Evolutionary conservation across 2,888 invertebrate genomes (phyloP), one percentile per base, ranked within the genome.

Genomic region (Octodonta nipae): DNA sequence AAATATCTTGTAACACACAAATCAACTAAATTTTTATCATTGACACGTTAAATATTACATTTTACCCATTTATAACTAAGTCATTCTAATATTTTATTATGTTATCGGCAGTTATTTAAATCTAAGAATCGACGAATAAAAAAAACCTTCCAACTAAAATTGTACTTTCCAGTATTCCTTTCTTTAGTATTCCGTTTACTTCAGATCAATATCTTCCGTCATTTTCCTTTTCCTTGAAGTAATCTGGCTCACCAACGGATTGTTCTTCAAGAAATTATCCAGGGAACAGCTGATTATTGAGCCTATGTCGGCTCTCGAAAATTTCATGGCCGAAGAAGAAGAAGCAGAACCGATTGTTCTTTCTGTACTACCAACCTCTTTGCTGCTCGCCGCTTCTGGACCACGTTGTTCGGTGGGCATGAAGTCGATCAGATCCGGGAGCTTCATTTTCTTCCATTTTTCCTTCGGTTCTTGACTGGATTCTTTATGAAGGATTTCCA

Each of bases 171-270:
- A 24, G 26, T 33, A 16, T 28, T 24, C 15, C 25, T 25, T 11
- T 16, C 15, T 24, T 7, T 33, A 28, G 13, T 15, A 30, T n/a
- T n/a, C n/a, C n/a, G n/a, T n/a, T 35, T 41, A 51, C 34, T 53
- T 47, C 30, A 52, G 42, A 42, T 55, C 53, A 11, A 57, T 46
- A 28, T 56, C 56, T 33, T 57, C 56, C 3, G 46, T 32, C 40
- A 55, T 54, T 42, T 59, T 59, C n/a, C 60, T 47, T 39, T 61
- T 61, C 7, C 61, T 46, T 8, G 54, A 47, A 20, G 52, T 56
- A 24, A 55, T 50, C 35, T 41, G 49, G 4, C n/a, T n/a, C n/a
- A 36, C 28, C 2, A 46, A 28, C 5, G 44, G 43, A 26, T 41
- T n/a, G n/a, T n/a, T 42, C 13, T 42, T 44, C 16, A 49, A 38